Evolutionary conservation across 2,888 invertebrate species (phyloP), one percentile per base, ranked within the genome.

Genomic region (Camponotus fellah): DNA sequence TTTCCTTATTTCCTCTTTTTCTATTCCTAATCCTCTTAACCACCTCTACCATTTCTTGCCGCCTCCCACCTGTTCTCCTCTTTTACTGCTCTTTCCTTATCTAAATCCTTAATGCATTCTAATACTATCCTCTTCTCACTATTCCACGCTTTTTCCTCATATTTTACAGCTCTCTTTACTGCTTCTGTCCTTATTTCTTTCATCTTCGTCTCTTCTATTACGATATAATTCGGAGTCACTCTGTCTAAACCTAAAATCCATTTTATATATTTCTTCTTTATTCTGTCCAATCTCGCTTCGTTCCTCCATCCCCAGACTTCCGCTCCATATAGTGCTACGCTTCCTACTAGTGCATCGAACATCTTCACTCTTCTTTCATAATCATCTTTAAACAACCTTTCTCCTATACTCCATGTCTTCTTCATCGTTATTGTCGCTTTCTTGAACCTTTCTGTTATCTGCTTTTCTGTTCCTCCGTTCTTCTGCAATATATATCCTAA

Each of bases 381-480:
- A 1, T 5, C 12, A 26, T 46, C 6, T 14, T 40, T 17, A 71
- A 83, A 62, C 5, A 75, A 0, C 53, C 62, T 68, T 26, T 66
- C 68, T 9, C 60, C 68, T 17, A 74, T 74, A 17, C 82, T 66
- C 40, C 75, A 69, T 3, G 66, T 66, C n/a, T 14, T n/a, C 12
- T 74, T 66, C 66, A 82, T n/a, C n/a, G n/a, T n/a, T n/a, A n/a
- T n/a, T n/a, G n/a, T 72, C 5, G 60, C 40, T 2, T 12, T 75
- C 14, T 49, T 69, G 6, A 17, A n/a, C 12, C 69, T 76, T 0
- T 71, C 69, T 8, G 3, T 8, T n/a, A 82, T 1, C 6, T 68
- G 75, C 17, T 56, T 76, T 14, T 71, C 76, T 1, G 14, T 21
- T 21, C 56, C 21, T 5, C 76, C 68, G 0, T 66, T 82, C 34